These are phyloP conservation scores for Melanotaenia nigrans DNA, from an alignment of 2,797 vertebrate genomes.

Conservation along the genomic window DNA sequence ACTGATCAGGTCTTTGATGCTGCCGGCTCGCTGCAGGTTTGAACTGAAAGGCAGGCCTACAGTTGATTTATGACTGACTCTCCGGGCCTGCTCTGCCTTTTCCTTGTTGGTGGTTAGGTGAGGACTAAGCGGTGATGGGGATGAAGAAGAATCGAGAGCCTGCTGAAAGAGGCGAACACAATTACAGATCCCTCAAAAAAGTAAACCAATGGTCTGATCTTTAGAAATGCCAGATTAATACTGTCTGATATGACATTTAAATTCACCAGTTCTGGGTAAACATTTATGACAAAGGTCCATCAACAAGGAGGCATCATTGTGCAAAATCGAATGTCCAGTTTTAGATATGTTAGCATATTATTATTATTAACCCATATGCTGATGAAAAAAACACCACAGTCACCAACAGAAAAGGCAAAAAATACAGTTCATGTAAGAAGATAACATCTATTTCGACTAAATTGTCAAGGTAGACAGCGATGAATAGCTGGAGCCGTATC, in stretches of 20 bases:
- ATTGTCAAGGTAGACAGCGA: no score
- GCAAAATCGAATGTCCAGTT: no score
- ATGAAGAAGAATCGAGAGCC: conserved; percentile 14
- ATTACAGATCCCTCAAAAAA: conserved; percentile 44
- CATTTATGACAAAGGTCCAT: background rate
- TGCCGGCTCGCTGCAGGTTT: conserved; percentile 58
- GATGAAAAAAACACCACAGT: no score
- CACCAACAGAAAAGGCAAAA: no score
- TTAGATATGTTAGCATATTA: no score
- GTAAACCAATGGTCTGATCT: conserved; percentile 19
- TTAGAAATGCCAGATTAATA: background rate
- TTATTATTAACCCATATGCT: no score
- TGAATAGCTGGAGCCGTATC: no score
- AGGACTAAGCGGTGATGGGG: conserved; percentile 26
- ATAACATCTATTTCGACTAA: no score
- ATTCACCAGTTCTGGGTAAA: background rate
- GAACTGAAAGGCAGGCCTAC: conserved; percentile 17
- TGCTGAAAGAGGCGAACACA: conserved; percentile 70
- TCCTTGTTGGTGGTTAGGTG: conserved; percentile 28
- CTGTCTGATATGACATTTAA: background rate
- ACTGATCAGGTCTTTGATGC: conserved; percentile 77
- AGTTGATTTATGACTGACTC: conserved; percentile 24
- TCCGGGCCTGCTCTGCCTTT: conserved; percentile 35
- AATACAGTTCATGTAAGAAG: no score
- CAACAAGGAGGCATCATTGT: background rate